Conservation (phyloP, 2,113 vertebrate species). For the Tor tambroides region DNA sequence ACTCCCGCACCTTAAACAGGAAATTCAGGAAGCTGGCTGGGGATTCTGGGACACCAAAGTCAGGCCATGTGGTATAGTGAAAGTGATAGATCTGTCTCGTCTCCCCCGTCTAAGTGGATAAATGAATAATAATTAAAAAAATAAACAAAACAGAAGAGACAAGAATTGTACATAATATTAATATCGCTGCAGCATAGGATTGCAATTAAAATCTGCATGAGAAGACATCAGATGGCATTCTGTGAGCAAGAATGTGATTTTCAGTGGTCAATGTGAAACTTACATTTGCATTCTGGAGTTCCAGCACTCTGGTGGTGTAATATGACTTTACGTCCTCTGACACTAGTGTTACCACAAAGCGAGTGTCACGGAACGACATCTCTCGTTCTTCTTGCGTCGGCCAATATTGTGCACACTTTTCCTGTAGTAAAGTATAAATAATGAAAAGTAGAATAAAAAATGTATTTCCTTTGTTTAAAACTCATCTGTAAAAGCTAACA, state of each 20-base stretch:
- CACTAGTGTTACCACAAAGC: slow-evolving; percentile 87
- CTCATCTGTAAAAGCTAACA: neutral
- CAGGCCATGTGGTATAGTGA: slow-evolving; percentile 99
- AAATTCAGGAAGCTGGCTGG: slow-evolving; percentile 97
- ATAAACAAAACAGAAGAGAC: neutral
- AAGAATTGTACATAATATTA: neutral
- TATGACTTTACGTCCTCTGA: slow-evolving; percentile 92
- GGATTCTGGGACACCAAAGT: slow-evolving; percentile 98
- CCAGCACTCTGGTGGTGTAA: slow-evolving; percentile 89
- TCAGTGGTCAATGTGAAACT: slow-evolving; percentile 60
- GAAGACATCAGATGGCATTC: neutral
- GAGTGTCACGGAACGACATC: slow-evolving; percentile 91
- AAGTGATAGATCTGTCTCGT: slow-evolving; percentile 93
- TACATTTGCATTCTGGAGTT: slow-evolving; percentile 89
- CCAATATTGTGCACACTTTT: slow-evolving; percentile 99
- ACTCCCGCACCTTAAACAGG: slow-evolving; percentile 93
- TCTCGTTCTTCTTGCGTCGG: slow-evolving; percentile 84
- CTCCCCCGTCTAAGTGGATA: slow-evolving; percentile 83
- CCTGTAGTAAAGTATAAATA: slow-evolving; percentile 71
- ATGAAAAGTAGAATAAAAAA: neutral
- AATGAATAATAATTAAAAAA: neutral
- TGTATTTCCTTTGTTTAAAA: neutral
- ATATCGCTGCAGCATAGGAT: neutral
- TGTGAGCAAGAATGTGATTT: neutral
- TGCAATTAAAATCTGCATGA: neutral